Evolutionary conservation across 2,797 vertebrate species (phyloP), one percentile per base, ranked within the genome.

Genomic region (Hydrolagus colliei): DNA sequence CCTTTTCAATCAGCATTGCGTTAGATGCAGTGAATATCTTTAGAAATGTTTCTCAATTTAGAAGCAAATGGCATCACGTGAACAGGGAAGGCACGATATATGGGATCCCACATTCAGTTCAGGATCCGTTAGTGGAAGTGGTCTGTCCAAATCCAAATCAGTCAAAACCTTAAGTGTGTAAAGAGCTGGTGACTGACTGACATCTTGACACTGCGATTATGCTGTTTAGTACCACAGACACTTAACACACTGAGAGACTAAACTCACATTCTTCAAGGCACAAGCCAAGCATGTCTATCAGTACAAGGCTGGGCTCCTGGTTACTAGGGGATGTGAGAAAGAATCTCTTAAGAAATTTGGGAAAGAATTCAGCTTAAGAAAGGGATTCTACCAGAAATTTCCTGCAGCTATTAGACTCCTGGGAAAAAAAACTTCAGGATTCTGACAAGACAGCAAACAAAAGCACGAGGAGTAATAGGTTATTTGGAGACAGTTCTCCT

Each of bases 251-350:
- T 80, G 61, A 80, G 22, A 35, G 61, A 22, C 78, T 84, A 35
- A 84, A 65, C n/a, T 84, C 32, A 71, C 79, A 84, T 20, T 84
- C 95, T 95, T 92, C 94, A 95, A 94, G 93, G 90, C 93, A 91
- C 93, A 91, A 93, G 91, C 91, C 91, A 94, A 95, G 93, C 73
- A 89, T 92, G 90, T 91, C 92, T 93, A 90, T 90, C 89, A 91
- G 92, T 90, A 89, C 41, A 93, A 90, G 89, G 88, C 86, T 92
- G 93, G 91, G 91, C 92, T 93, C 95, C 94, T 91, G 89, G 95
- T 96, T 96, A 95, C 95, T 94, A 95, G 92, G 92, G 95, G 92
- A 94, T 94, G 94, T 93, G 90, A 92, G 95, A 95, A 92, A 95
- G 96, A 96, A 95, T 92, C 93, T 93, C 92, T 93, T 68, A 88